Percentiles rank a stretch among this genome's conserved stretches.
These are phyloP conservation scores for Scaptodrosophila latifasciaeformis DNA, from an alignment of 2,888 invertebrate genomes.

Conservation along the genomic window DNA sequence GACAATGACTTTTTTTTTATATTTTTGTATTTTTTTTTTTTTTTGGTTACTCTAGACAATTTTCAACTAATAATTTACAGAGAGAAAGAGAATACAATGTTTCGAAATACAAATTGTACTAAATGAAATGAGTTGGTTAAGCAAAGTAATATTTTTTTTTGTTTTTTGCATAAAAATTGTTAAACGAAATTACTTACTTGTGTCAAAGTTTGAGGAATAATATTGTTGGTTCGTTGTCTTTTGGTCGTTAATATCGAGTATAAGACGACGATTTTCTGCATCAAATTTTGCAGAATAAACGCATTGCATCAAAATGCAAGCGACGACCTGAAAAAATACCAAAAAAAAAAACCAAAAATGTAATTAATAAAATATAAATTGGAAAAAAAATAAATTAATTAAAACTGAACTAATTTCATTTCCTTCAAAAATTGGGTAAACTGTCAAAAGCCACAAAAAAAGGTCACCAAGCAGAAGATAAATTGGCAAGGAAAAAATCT, in stretches of 20 bases:
- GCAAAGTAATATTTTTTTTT: slow-evolving; percentile 26
- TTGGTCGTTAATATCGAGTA: slow-evolving; percentile 83
- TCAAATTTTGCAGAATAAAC: slow-evolving; percentile 69
- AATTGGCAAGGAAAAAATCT: too few relatives aligned
- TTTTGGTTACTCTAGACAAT: slow-evolving; percentile 32
- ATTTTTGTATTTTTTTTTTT: too few relatives aligned
- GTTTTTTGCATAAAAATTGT: slow-evolving; percentile 37
- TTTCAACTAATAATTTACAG: slow-evolving; percentile 49
- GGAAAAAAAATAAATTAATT: too few relatives aligned
- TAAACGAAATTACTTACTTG: slow-evolving; percentile 78
- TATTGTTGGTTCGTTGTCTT: slow-evolving; percentile 85
- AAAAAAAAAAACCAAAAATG: not conserved
- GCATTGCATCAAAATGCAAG: slow-evolving; percentile 74
- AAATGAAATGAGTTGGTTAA: slow-evolving; percentile 15
- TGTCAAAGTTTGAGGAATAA: slow-evolving; percentile 84
- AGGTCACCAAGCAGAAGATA: too few relatives aligned
- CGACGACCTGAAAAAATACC: slow-evolving; percentile 72
- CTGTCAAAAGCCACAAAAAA: not conserved
- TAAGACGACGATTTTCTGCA: slow-evolving; percentile 78
- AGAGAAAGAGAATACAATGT: slow-evolving; percentile 20
- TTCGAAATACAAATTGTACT: not conserved
- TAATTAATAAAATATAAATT: not conserved
- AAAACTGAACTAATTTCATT: too few relatives aligned
- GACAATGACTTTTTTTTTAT: slow-evolving; percentile 21
- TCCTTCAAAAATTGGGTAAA: too few relatives aligned